Percentiles rank a stretch among this genome's conserved stretches.
These are phyloP conservation scores for Periparus ater DNA, from an alignment of 2,797 vertebrate genomes.

Conservation along the genomic window DNA sequence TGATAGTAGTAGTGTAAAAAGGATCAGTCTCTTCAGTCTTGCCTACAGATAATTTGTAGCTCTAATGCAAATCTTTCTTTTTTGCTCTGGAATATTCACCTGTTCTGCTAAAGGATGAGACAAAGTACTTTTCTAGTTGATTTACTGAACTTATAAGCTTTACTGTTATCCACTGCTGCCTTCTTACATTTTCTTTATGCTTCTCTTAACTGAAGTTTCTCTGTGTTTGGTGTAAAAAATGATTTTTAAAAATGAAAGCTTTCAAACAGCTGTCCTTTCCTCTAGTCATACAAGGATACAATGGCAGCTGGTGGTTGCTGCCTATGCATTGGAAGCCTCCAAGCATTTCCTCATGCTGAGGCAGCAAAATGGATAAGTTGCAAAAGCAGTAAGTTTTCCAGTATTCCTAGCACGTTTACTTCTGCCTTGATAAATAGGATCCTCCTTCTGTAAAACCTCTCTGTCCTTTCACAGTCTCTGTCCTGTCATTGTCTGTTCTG, in stretches of 20 bases:
- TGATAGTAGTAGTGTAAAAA: not conserved
- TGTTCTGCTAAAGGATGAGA: not conserved
- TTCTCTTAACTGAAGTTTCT: not conserved
- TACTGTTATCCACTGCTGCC: not conserved
- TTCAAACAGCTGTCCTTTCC: not conserved
- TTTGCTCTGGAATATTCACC: not conserved
- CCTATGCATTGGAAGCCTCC: fast-evolving
- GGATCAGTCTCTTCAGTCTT: not conserved
- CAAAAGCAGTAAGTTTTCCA: not conserved
- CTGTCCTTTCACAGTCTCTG: not conserved
- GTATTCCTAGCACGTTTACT: not conserved
- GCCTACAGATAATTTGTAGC: not conserved
- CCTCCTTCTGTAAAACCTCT: not conserved
- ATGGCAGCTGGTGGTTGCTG: not conserved
- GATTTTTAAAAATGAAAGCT: not conserved
- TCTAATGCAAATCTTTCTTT: not conserved
- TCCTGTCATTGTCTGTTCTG: not conserved
- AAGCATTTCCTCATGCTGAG: not conserved
- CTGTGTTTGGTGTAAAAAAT: not conserved
- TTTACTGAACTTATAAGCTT: not conserved
- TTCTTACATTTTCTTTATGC: not conserved
- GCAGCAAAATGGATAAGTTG: not conserved
- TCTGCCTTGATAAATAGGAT: not conserved
- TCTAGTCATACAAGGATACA: not conserved
- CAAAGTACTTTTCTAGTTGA: not conserved